These are phyloP conservation scores for Abrostola tripartita DNA, from an alignment of 2,888 invertebrate species.

Conservation along the genomic window DNA sequence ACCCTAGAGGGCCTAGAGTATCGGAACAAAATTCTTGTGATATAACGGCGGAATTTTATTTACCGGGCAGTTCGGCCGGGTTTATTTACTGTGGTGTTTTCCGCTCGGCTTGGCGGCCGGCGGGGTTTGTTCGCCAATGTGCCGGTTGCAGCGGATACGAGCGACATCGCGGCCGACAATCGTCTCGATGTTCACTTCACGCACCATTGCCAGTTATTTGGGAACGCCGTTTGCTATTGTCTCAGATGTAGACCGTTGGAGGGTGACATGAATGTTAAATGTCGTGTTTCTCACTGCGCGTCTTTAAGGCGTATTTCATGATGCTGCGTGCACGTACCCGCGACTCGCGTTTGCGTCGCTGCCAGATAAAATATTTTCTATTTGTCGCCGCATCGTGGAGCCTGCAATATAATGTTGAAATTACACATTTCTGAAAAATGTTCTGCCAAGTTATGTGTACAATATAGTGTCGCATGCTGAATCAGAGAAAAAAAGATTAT, in stretches of 20 bases:
- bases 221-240: conserved; percentile 1
- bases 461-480: no score
- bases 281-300: background rate
- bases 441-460: no score
- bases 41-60: conserved; percentile 57
- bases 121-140: conserved; percentile 28
- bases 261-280: background rate
- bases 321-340: conserved; percentile 16
- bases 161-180: conserved; percentile 4
- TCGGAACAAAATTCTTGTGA: conserved; percentile 33
- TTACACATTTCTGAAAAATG: background rate
- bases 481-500: no score
- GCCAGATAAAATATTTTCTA: conserved; percentile 41
- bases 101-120: conserved; percentile 51
- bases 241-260: conserved; percentile 13
- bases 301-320: conserved; percentile 30
- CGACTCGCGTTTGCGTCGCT: conserved; percentile 11
- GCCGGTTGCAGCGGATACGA: conserved; percentile 33
- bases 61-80: conserved; percentile 46
- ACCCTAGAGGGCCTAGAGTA: conserved; percentile 27
- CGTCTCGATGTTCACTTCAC: conserved; percentile 23
- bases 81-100: conserved; percentile 56
- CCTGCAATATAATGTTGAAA: conserved; percentile 9
- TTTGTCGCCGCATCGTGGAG: conserved; percentile 16
- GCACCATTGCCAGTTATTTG: conserved; percentile 36